A percentile compares a stretch with the other conserved stretches of the same genome.
Conservation (phyloP, 2,888 invertebrate species). For the Elegia similella region DNA sequence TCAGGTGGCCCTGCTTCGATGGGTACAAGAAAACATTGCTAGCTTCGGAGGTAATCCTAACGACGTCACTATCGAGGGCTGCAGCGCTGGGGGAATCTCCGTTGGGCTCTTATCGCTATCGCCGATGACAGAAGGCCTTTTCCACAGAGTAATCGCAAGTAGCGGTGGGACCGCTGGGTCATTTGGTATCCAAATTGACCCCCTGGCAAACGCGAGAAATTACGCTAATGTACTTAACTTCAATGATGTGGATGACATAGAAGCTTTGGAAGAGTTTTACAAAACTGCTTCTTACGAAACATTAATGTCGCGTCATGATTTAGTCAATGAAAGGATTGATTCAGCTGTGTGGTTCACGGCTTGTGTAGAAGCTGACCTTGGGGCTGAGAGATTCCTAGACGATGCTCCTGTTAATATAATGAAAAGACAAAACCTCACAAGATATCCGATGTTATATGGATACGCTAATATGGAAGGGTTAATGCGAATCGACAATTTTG, state of each 20-base stretch:
- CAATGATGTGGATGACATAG: slow-evolving; percentile 37
- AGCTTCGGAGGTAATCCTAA: slow-evolving; percentile 42
- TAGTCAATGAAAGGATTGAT: slow-evolving; percentile 24
- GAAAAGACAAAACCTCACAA: slow-evolving; percentile 34
- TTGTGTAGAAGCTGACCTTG: slow-evolving; percentile 38
- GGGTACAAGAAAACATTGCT: slow-evolving; percentile 41
- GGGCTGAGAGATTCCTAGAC: slow-evolving; percentile 36
- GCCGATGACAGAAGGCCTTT: slow-evolving; percentile 39
- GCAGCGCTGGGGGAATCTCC: slow-evolving; percentile 34
- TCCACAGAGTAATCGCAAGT: slow-evolving; percentile 44
- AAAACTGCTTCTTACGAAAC: slow-evolving; percentile 36
- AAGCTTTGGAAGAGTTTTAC: slow-evolving; percentile 46
- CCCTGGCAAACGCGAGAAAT: slow-evolving; percentile 38
- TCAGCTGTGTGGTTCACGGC: slow-evolving; percentile 35
- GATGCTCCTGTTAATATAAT: slow-evolving; percentile 44
- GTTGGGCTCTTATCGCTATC: slow-evolving; percentile 35
- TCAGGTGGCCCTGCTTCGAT: slow-evolving; percentile 38
- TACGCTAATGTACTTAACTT: slow-evolving; percentile 36
- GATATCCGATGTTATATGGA: slow-evolving; percentile 47
- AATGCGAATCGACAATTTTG: slow-evolving; percentile 27
- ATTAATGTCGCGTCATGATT: slow-evolving; percentile 30
- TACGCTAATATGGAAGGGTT: slow-evolving; percentile 44
- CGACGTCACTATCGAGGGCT: slow-evolving; percentile 37
- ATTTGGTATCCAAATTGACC: slow-evolving; percentile 40
- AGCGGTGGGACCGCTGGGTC: slow-evolving; percentile 41